phyloP scores from a whole-genome alignment of 2,797 vertebrate species.

The Epinephelus coioides region DNA sequence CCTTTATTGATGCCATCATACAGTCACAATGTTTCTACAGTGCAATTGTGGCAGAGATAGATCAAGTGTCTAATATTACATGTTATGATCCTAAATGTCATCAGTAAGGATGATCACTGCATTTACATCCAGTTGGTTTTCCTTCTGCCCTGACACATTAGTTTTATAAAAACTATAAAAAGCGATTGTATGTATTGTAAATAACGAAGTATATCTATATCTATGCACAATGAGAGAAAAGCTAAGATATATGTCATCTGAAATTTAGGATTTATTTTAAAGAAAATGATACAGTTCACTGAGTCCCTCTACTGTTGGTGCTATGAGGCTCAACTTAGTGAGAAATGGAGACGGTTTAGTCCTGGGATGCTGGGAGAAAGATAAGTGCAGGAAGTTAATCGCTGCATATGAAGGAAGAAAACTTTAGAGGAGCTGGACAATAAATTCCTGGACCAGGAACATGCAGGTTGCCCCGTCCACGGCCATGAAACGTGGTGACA shows the following conservation, averaged over 20 bases:
- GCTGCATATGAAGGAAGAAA: conserved; percentile 43
- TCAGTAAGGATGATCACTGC: conserved; percentile 31
- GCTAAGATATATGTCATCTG: conserved; percentile 26
- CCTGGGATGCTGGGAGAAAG: conserved; percentile 45
- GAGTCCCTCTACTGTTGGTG: conserved; percentile 66
- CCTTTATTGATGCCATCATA: conserved; percentile 34
- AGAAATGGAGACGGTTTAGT: conserved; percentile 35
- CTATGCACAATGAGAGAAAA: conserved; percentile 65
- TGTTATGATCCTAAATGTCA: conserved; percentile 37
- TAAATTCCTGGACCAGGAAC: conserved; percentile 65
- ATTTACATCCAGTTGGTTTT: conserved; percentile 28
- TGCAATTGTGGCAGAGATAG: conserved; percentile 47
- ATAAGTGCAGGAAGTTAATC: conserved; percentile 25
- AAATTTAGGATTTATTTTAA: conserved; percentile 44
- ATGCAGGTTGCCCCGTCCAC: conserved; percentile 33
- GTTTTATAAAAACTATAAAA: conserved; percentile 56
- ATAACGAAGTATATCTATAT: conserved; percentile 68
- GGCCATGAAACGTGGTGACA: conserved; percentile 36
- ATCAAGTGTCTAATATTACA: conserved; percentile 23
- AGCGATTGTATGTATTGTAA: conserved; percentile 73
- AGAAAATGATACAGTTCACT: conserved; percentile 24
- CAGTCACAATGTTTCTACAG: conserved; percentile 41
- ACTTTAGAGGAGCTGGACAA: conserved; percentile 54
- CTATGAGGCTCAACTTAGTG: conserved; percentile 63
- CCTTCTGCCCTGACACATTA: conserved; percentile 21